Base-by-base conservation (phyloP, 2,888 invertebrate species). In the Neocrepidodera transversa region DNA sequence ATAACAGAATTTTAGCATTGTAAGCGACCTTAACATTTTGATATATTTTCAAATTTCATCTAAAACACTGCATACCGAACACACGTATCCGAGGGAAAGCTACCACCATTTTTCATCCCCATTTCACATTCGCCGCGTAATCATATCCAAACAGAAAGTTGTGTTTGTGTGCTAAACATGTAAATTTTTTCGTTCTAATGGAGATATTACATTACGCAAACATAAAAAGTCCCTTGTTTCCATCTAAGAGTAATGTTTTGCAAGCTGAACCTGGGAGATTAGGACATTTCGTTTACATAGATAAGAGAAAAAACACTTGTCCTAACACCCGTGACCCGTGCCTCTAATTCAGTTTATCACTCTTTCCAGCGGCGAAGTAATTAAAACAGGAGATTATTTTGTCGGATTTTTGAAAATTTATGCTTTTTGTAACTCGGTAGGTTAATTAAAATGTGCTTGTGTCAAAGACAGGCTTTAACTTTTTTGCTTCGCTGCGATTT, bases 271-370 rank as follows among this genome's bases (percentile, higher is more conserved):
- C 72, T 73, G 61, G 63, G 75, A 75, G 75, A 77, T 76, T 75
- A 73, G 70, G 70, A 70, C 73, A 68, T 74, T 76, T 74, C 73
- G 74, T 74, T 75, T 73, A 73, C 73, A 75, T 75, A 76, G 77
- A 78, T 78, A 72, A 71, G 67, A 63, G 74, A 75, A 78, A 77
- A 78, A 78, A 78, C 78, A 78, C 77, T 78, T 78, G 78, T 78
- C 77, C 71, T 70, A 68, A 74, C 74, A 74, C 73, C 71, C 73
- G 74, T 73, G 75, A 76, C 75, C 75, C 72, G 73, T 69, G 71
- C 72, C 72, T 71, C 72, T 75, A 73, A 75, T 75, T 73, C 74
- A 62, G 65, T 74, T 74, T 74, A 73, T 74, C 74, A 68, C 72
- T 68, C 60, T 38, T 36, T 38, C 66, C 67, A 62, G 48, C 65